Base-by-base conservation (phyloP, 2,797 vertebrate species). In the Pantherophis alleghaniensis region DNA sequence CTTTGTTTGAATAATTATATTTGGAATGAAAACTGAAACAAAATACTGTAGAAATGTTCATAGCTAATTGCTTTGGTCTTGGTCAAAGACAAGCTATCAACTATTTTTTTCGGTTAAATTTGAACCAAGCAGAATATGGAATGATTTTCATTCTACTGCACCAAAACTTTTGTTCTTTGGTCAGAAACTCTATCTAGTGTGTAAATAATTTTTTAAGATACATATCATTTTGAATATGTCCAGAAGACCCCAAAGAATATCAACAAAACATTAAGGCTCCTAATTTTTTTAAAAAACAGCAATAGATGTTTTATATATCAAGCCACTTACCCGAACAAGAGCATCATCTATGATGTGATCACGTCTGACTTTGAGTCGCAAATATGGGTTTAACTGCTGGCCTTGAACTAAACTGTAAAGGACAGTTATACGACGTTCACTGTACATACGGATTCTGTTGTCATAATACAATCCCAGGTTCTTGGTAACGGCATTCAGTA, bases 381-480 rank as follows among this genome's bases (percentile, higher is more conserved):
- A 98, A 89, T 99, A 99, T 0, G 99, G 99, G 96, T 99, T 99
- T 92, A 99, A 98, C 96, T 99, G 98, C 96, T 99, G 98, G 87
- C 99, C 99, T 97, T 99, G 99, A n/a, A 99, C 99, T 97, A 99
- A 97, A 97, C 99, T 99, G 98, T 99, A 99, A 96, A 99, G 98
- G 32, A 99, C 99, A 0, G 99, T 99, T 95, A 99, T 99, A 95
- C 99, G 98, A 2, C 99, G 98, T 96, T 99, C 99, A 92, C 99
- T 99, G 98, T 99, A 99, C 99, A 99, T 99, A 93, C 99, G 98
- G 96, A 99, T 99, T 94, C 99, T 98, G 97, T 99, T 99, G 98
- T 99, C 99, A 3, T 99, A 99, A 96, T 99, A 99, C 94, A 99
- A 98, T 63, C 99, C 99, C 96, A 99, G 98, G 97, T 98, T 99